phyloP scores from a whole-genome alignment of 2,113 vertebrate genomes.

The Clinocottus analis region DNA sequence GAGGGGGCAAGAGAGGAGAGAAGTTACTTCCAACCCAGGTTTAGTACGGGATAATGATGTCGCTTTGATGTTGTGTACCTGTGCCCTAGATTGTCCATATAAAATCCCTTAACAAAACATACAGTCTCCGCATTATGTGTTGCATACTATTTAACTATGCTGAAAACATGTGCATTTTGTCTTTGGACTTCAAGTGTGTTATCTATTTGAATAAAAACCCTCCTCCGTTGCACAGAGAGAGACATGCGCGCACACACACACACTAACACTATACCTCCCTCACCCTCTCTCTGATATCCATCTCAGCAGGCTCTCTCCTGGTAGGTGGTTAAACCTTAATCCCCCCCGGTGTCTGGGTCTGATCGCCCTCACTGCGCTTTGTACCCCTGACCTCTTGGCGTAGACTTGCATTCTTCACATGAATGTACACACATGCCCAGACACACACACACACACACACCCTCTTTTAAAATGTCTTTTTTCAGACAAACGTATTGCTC shows the following conservation, averaged over 20 bases:
- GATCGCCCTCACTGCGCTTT: slow-evolving; percentile 28
- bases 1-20: not conserved
- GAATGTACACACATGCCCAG: not conserved
- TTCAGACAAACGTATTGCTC: not conserved
- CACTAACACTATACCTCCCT: not conserved
- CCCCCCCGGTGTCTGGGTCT: slow-evolving; percentile 48
- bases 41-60: slow-evolving; percentile 29
- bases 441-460: not conserved
- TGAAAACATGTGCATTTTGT: slow-evolving; percentile 10
- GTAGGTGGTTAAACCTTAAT: slow-evolving; percentile 50
- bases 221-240: not conserved
- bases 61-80: slow-evolving; percentile 43
- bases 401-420: slow-evolving; percentile 20
- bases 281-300: slow-evolving; percentile 20
- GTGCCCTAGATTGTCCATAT: slow-evolving; percentile 1
- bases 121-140: not conserved
- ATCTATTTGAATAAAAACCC: not conserved
- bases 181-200: not conserved
- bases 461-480: not conserved
- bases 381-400: not conserved
- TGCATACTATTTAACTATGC: slow-evolving; percentile 9
- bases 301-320: slow-evolving; percentile 35
- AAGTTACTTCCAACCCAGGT: slow-evolving; percentile 26
- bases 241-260: not conserved
- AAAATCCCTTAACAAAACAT: not conserved